Conservation (phyloP, 2,888 invertebrate genomes). For the Spodoptera exigua region DNA sequence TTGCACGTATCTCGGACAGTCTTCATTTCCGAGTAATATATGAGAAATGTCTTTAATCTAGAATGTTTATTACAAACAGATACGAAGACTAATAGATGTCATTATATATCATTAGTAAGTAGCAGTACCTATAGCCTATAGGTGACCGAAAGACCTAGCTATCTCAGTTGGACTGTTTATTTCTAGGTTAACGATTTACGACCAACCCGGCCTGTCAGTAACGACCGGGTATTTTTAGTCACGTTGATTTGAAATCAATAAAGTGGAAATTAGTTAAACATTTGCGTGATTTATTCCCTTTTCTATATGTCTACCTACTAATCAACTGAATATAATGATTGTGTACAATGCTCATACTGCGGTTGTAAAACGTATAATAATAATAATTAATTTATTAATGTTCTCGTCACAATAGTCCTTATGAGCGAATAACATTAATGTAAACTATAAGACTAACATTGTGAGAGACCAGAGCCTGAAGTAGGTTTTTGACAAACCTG, state of each 20-base stretch:
- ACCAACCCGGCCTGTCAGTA: conserved; percentile 38
- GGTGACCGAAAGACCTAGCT: conserved; percentile 56
- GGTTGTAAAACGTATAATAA: too few species aligned
- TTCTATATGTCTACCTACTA: conserved; percentile 13
- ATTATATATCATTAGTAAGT: conserved; percentile 40
- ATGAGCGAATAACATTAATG: too few species aligned
- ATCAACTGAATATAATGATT: too few species aligned
- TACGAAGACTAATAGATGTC: conserved; percentile 21
- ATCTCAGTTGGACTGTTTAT: conserved; percentile 40
- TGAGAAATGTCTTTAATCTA: conserved; percentile 25
- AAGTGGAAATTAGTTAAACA: conserved; percentile 39
- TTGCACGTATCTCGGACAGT: conserved; percentile 2
- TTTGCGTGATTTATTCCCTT: conserved; percentile 39
- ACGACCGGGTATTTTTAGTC: conserved; percentile 34
- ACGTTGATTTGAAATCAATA: conserved; percentile 51
- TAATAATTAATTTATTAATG: too few species aligned
- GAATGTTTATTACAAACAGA: conserved; percentile 16
- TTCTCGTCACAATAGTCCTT: too few species aligned
- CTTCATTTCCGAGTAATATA: not conserved
- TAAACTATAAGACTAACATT: too few species aligned
- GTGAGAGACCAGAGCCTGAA: too few species aligned
- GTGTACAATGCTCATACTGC: too few species aligned
- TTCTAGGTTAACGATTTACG: conserved; percentile 55
- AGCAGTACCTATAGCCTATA: conserved; percentile 8
- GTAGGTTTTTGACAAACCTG: too few species aligned